Base-by-base conservation (phyloP, 1,140 invertebrate species). In the Sitobion miscanthi region DNA sequence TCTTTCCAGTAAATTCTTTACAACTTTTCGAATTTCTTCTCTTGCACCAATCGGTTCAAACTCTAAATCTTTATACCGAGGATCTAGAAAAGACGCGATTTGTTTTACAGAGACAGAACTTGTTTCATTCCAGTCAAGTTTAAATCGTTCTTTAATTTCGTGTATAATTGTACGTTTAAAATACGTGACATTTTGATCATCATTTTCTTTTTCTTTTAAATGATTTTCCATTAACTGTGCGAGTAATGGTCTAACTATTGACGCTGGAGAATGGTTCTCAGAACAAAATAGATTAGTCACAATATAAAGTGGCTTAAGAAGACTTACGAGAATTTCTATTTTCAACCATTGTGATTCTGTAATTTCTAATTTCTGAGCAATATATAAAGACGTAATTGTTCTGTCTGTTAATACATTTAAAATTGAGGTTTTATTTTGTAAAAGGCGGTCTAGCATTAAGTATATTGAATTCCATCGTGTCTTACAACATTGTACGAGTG, bases 31-130 rank as follows among this genome's bases (percentile, higher is more conserved):
- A 88, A 88, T 88, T 54, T 52, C 54, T 52, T 88, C 47, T 88
- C 87, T 88, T 52, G 47, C 47, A 49, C 11, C 9, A 88, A 52
- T 88, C 25, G 87, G 87, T 88, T 88, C 87, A 88, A 52, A 54
- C n/a, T 88, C 47, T 49, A 88, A 52, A 88, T 88, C 47, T 88
- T 88, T 88, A 88, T 88, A 88, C 30, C 87, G 87, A 52, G 87
- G 87, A 88, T 88, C 47, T 52, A 88, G 30, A 88, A 88, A 88
- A 52, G 45, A 89, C n/a, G 87, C 87, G 35, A 89, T 89, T 54
- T 89, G 87, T 89, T 38, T 89, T 30, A 54, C 49, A 88, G 47
- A 88, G 9, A 88, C 86, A 47, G 83, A 85, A 85, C 83, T 85
- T 35, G n/a, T 89, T 89, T 54, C 87, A 52, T 54, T 89, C 47